Base-by-base conservation (phyloP, 1,140 invertebrate species). In the Chironomus tepperi region DNA sequence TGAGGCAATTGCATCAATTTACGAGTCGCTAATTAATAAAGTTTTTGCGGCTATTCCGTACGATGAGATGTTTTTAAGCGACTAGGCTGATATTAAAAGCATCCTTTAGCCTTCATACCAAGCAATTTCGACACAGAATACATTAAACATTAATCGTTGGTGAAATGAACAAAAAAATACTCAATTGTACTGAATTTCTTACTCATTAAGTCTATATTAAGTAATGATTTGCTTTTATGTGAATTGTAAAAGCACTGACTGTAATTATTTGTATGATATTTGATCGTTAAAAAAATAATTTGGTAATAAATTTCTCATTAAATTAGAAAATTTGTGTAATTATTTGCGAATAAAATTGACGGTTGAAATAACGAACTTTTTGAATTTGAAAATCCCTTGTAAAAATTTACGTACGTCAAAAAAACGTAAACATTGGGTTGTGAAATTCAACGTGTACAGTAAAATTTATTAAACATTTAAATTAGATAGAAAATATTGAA, bases 1-100 rank as follows among this genome's bases (percentile, higher is more conserved):
- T 75, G 79, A 79, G 6, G 85, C 85, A 0, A 79, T 87, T 16
- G 77, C 78, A 7, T 77, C 82, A 70, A 81, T 86, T 67, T 78
- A 85, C 16, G 79, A 81, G 73, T 81, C 82, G 0, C 74, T 87
- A 19, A 81, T 86, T 0, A 84, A 84, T 74, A 83, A 83, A 15
- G 81, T 86, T 0, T 86, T 88, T 74, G 75, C 76, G n/a, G 81
- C 79, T 76, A 76, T 80, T 73, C 82, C 83, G 0, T 82, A 82
- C 76, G 77, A 80, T 10, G 78, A 79, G 42, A 77, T 80, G 18
- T 83, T 83, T 19, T 21, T 19, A 70, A 6, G 19, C 19, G 47
- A 57, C 47, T 1, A 34, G 24, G 24, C 2, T 34, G 24, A 34
- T 5, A 2, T 34, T 5, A 34, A 34, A 34, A 34, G 1, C 24